Evolutionary conservation across 2,888 invertebrate genomes (phyloP), one percentile per base, ranked within the genome.

Genomic region (Habroteleia sp.): DNA sequence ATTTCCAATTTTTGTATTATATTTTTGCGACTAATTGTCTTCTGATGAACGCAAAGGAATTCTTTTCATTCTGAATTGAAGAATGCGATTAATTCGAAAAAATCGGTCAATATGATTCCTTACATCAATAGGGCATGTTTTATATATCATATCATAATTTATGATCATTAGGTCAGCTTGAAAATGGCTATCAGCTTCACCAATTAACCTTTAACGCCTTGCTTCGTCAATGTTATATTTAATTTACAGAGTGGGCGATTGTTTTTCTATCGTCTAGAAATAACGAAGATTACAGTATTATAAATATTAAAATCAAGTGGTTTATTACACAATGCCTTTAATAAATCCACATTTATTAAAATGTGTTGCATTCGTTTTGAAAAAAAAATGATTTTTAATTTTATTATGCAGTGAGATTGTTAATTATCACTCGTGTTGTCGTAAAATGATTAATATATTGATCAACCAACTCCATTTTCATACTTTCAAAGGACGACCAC

Each of bases 141-240:
- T 50, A 56, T n/a, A n/a, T n/a, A n/a, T n/a, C n/a, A 74, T 68
- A 69, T 60, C 65, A 73, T 69, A 65, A 76, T 76, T 76, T 76
- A 76, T 69, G 76, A 73, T 69, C 73, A 63, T 54, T 44, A 33
- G 76, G 76, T 76, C 76, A 76, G 60, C 62, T 68, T 60, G 76
- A 68, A 68, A 73, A 63, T 68, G 68, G 68, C 76, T 73, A 76
- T 76, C 76, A 73, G 68, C 72, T 44, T 44, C 63, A 37, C 66
- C 76, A 76, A 76, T 76, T 76, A 76, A 76, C 76, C 76, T 76
- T 76, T 73, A 54, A 68, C 76, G 76, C 72, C 68, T 63, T 58
- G 72, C 58, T 56, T 66, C 75, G 71, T 76, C 68, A 72, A 72
- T 72, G 76, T 76, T 76, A 58, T 50, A 68, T 56, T 76, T 72